Percentiles rank a stretch among this genome's conserved stretches.
These are phyloP conservation scores for Drosophila longiperda DNA, from an alignment of 2,888 invertebrate species.

Conservation along the genomic window DNA sequence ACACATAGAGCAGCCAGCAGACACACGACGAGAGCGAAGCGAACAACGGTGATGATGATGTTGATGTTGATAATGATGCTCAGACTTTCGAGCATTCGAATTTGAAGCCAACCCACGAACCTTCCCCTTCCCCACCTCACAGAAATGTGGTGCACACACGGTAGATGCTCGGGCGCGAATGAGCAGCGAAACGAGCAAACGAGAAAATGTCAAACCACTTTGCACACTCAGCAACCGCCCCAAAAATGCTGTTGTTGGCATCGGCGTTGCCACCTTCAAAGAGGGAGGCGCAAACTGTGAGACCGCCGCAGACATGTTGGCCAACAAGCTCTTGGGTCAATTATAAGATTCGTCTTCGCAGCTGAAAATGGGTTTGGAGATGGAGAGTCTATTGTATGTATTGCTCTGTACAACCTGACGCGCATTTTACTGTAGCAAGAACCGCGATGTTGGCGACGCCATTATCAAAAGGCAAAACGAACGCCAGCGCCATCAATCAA, in stretches of 20 bases:
- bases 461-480: slow-evolving; percentile 75
- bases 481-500: slow-evolving; percentile 76
- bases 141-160: slow-evolving; percentile 66
- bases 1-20: slow-evolving; percentile 50
- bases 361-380: slow-evolving; percentile 31
- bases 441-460: slow-evolving; percentile 41
- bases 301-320: slow-evolving; percentile 62
- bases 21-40: slow-evolving; percentile 10
- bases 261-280: slow-evolving; percentile 49
- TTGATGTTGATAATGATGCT: slow-evolving; percentile 11
- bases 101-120: slow-evolving; percentile 61
- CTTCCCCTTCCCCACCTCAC: not conserved
- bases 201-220: slow-evolving; percentile 78
- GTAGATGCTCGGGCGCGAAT: slow-evolving; percentile 67
- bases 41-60: not conserved
- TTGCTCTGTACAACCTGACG: slow-evolving; percentile 62
- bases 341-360: slow-evolving; percentile 56
- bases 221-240: slow-evolving; percentile 59
- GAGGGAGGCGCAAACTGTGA: slow-evolving; percentile 53
- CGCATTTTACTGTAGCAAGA: slow-evolving; percentile 63
- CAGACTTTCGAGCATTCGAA: slow-evolving; percentile 49
- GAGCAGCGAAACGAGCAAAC: slow-evolving; percentile 69
- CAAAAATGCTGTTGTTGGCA: slow-evolving; percentile 26
- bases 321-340: slow-evolving; percentile 65
- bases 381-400: slow-evolving; percentile 61